These are phyloP conservation scores for Cataglyphis livida DNA, from an alignment of 2,888 invertebrate genomes.

Conservation along the genomic window DNA sequence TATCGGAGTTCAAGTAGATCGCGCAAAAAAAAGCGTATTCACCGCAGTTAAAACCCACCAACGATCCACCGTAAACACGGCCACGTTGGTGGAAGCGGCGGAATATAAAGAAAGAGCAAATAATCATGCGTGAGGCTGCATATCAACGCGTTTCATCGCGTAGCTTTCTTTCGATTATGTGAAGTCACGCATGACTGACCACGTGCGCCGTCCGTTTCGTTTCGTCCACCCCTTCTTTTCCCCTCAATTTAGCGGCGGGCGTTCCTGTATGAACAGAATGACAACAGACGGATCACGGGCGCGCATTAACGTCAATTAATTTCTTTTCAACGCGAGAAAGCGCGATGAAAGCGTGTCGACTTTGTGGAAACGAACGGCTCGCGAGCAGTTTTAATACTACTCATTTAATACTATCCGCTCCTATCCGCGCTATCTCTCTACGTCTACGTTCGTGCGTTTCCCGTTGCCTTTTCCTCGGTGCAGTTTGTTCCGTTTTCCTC, in stretches of 20 bases:
- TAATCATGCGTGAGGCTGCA: conserved; percentile 69
- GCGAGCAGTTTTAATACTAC: conserved; percentile 31
- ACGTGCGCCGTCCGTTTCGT: conserved; percentile 38
- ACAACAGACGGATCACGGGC: conserved; percentile 31
- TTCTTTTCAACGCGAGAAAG: neutral
- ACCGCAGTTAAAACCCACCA: conserved; percentile 6
- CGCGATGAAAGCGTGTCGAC: neutral
- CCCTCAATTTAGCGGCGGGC: conserved; percentile 16
- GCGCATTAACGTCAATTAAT: conserved; percentile 40
- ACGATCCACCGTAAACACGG: conserved; percentile 51
- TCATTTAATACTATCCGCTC: conserved; percentile 9
- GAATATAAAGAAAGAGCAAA: conserved; percentile 52
- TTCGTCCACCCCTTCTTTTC: neutral
- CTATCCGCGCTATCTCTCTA: conserved; percentile 27
- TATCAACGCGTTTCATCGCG: conserved; percentile 55
- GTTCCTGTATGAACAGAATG: conserved; percentile 15
- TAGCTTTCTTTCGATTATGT: conserved; percentile 63
- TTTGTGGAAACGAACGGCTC: neutral
- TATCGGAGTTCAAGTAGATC: conserved; percentile 52
- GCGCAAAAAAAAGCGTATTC: conserved; percentile 44
- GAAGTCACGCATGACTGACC: conserved; percentile 68
- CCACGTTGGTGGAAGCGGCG: conserved; percentile 28
- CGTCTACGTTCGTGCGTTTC: conserved; percentile 38
- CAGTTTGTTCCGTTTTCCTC: conserved; percentile 37
- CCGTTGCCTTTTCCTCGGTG: conserved; percentile 7